phyloP scores from a whole-genome alignment of 1,140 invertebrate species.

The Drosophila sproati region DNA sequence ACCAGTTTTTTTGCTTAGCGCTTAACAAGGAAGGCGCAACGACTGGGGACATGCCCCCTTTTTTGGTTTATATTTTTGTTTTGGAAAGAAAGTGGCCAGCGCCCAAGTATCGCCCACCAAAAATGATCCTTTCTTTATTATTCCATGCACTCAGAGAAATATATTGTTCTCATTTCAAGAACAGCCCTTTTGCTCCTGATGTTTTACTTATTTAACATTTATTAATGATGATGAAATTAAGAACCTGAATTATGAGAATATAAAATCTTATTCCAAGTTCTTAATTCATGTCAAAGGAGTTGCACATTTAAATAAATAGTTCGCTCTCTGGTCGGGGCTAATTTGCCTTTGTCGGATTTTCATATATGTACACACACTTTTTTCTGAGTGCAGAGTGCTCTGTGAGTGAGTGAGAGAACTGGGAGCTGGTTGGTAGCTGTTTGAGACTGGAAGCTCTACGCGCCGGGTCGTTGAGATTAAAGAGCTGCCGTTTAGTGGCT shows the following conservation, averaged over 20 bases:
- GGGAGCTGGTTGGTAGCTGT: background rate
- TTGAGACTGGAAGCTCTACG: constrained; percentile 33
- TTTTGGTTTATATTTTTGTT: background rate
- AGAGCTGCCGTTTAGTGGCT: constrained; percentile 83
- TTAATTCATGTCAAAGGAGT: too few relatives aligned
- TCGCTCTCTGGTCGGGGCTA: too few relatives aligned
- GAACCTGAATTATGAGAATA: too few relatives aligned
- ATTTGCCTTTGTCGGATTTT: too few relatives aligned
- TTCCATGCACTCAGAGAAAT: background rate
- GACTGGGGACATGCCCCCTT: constrained; percentile 16
- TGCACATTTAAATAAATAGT: too few relatives aligned
- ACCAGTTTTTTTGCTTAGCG: constrained; percentile 63
- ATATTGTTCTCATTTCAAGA: background rate
- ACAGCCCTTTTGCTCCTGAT: too few relatives aligned
- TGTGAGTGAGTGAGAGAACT: background rate
- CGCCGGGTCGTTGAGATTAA: constrained; percentile 78
- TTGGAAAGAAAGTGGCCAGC: constrained; percentile 60
- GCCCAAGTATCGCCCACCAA: background rate
- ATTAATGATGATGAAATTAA: too few relatives aligned
- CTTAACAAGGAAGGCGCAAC: constrained; percentile 79
- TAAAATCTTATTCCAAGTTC: too few relatives aligned
- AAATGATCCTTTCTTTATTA: constrained; percentile 29
- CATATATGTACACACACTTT: too few relatives aligned
- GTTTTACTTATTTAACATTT: too few relatives aligned
- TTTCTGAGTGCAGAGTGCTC: too few relatives aligned